Conservation (phyloP, 2,113 vertebrate species). For the Leptosomus discolor region DNA sequence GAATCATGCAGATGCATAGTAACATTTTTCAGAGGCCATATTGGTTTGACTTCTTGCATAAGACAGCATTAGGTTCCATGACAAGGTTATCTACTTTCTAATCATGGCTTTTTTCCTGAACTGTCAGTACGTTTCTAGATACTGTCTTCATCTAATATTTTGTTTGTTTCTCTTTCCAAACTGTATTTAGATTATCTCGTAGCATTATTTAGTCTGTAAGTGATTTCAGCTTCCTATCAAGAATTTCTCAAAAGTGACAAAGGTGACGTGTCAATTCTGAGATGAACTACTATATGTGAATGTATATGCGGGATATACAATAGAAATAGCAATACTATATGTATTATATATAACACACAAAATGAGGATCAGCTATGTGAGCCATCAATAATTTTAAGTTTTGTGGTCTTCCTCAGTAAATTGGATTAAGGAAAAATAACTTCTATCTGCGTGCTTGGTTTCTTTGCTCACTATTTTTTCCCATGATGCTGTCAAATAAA, state of each 20-base stretch:
- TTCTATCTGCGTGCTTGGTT: not conserved
- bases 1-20: accelerated
- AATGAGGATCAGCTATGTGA: not conserved
- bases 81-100: not conserved
- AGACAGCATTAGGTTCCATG: not conserved
- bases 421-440: not conserved
- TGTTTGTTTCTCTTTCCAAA: not conserved
- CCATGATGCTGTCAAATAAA: not conserved
- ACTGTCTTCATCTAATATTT: not conserved
- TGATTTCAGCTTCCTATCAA: not conserved
- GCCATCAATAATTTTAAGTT: not conserved
- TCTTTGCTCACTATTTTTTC: not conserved
- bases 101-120: not conserved
- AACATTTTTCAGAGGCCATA: not conserved
- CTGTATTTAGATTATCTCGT: not conserved
- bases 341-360: too few relatives aligned
- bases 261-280: not conserved
- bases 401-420: not conserved
- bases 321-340: not conserved
- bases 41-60: not conserved
- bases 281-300: not conserved
- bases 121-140: not conserved
- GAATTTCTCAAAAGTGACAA: not conserved
- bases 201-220: not conserved
- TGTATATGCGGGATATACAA: not conserved